phyloP scores from a whole-genome alignment of 2,888 invertebrate species.

The Cephus nigrinus region DNA sequence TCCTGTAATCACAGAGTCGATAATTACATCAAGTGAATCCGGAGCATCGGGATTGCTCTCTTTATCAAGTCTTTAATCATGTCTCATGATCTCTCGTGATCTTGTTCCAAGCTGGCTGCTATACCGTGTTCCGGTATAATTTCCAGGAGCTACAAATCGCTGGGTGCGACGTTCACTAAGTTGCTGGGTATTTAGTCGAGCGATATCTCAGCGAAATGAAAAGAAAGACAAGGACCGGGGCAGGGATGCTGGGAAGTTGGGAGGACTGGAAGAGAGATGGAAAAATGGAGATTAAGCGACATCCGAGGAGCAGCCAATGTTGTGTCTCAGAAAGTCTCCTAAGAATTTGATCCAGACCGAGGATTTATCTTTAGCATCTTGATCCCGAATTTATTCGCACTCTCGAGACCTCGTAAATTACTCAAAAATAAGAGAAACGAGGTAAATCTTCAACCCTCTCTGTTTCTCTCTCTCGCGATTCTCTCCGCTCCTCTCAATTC shows the following conservation, averaged over 20 bases:
- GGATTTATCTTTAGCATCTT: conserved; percentile 8
- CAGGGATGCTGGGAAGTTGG: neutral
- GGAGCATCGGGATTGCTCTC: no score
- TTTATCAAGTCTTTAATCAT: no score
- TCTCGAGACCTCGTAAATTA: neutral
- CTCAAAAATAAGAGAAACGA: no score
- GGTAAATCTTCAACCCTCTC: neutral
- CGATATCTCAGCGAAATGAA: conserved; percentile 21
- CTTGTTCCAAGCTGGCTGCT: no score
- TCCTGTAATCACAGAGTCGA: conserved; percentile 68
- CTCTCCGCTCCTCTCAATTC: no score
- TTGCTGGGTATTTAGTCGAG: conserved; percentile 32
- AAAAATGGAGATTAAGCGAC: conserved; percentile 4
- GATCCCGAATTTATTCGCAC: conserved; percentile 4
- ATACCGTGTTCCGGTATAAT: conserved; percentile 23
- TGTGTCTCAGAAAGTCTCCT: neutral
- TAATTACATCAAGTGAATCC: no score
- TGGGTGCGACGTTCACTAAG: conserved; percentile 29
- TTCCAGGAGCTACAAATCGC: conserved; percentile 39
- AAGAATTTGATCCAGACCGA: conserved; percentile 1
- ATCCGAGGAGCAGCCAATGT: neutral
- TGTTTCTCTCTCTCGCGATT: neutral
- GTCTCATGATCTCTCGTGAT: no score
- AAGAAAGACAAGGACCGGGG: neutral
- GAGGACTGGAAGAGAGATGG: neutral